These are phyloP conservation scores for Sorex maritimensis DNA, from an alignment of 2,797 vertebrate species.

Conservation along the genomic window DNA sequence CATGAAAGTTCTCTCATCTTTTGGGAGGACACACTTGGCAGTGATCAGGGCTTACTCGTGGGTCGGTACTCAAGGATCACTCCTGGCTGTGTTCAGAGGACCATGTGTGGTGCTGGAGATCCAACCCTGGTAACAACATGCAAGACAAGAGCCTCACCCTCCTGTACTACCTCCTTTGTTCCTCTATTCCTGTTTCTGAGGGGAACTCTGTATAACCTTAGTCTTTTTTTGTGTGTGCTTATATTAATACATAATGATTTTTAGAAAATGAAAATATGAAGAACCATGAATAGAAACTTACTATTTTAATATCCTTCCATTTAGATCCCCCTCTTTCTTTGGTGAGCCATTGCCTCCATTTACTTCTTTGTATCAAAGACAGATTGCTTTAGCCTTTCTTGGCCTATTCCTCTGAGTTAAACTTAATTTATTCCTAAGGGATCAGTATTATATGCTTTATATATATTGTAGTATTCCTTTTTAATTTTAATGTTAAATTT, in stretches of 20 bases:
- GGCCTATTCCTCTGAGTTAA: background rate
- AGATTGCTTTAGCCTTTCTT: background rate
- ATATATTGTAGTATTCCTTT: no score
- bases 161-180: no score
- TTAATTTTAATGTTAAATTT: no score
- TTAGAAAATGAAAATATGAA: background rate
- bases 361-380: background rate
- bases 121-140: no score
- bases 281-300: background rate
- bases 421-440: background rate
- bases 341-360: background rate
- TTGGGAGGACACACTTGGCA: no score
- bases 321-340: background rate
- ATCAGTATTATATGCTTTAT: conserved; percentile 43
- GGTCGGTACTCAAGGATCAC: no score
- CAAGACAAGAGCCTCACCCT: no score
- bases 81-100: no score
- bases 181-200: background rate
- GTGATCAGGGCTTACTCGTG: no score
- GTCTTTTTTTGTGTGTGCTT: background rate
- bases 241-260: background rate
- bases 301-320: background rate
- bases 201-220: background rate
- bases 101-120: no score
- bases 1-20: background rate